Base-by-base conservation (phyloP, 1,140 invertebrate genomes). In the Sminthurinus signatus region DNA sequence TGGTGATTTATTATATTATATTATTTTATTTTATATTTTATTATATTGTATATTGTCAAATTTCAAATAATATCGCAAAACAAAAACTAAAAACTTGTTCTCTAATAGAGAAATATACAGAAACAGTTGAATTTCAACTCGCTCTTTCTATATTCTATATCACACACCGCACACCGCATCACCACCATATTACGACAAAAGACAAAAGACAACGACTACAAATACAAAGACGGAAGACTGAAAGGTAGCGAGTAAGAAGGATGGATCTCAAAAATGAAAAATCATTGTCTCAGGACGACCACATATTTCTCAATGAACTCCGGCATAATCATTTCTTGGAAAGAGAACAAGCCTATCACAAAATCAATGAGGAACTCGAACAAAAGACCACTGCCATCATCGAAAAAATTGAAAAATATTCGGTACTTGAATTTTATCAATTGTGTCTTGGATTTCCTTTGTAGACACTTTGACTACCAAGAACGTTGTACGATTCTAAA, bases 321-420 rank as follows among this genome's bases (percentile, higher is more conserved):
- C 42, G 46, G 14, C 52, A 62, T 29, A 65, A 54, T 55, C 25
- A 43, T 27, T 59, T 64, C 15, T 23, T 69, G 21, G 60, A 57
- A 23, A 55, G 59, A 48, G 67, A 69, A 59, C 62, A 65, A 50
- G 67, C 63, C 0, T 65, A 65, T 31, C 43, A 62, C 28, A 43
- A 55, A 19, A 58, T 67, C 2, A 71, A 71, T 52, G 23, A 4
- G 5, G 66, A 71, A 25, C 31, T 71, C 4, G 66, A 71, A 44
- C 63, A 66, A 29, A 65, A 67, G 54, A 61, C 66, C 2, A 46
- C 55, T 19, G 66, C 68, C 15, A 62, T 68, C 17, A 61, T 71
- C 48, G 60, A 58, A 23, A 63, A 66, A 52, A 67, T 68, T 58
- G 70, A 68, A 43, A 63, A 64, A 27, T 71, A 56, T 60, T 52